phyloP scores from a whole-genome alignment of 2,797 vertebrate species.

The Pterois miles region DNA sequence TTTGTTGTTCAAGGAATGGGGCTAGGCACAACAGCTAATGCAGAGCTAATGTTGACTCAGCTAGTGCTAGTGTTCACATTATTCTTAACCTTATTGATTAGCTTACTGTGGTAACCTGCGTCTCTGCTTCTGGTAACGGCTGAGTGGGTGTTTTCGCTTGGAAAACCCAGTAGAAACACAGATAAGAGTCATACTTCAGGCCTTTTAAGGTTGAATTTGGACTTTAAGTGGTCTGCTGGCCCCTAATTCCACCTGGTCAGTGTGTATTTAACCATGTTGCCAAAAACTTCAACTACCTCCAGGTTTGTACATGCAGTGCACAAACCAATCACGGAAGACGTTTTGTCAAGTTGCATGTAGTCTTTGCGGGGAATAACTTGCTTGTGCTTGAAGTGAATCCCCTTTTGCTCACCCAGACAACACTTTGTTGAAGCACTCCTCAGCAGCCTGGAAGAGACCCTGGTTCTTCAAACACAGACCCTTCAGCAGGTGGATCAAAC shows the following conservation, averaged over 20 bases:
- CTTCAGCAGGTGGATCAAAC: constrained; percentile 84
- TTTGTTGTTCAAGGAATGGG: too few species aligned
- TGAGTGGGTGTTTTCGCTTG: too few species aligned
- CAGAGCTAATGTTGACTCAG: background rate
- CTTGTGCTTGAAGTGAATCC: background rate
- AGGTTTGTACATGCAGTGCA: background rate
- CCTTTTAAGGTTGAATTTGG: background rate
- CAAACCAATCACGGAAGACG: background rate
- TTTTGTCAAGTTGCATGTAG: background rate
- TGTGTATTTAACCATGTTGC: background rate
- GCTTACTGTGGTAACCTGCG: background rate
- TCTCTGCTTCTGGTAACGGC: background rate
- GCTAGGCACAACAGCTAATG: too few species aligned
- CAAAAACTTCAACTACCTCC: background rate
- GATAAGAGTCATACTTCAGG: background rate
- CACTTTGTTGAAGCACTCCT: constrained; percentile 82
- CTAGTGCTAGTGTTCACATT: background rate
- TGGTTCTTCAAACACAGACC: constrained; percentile 88
- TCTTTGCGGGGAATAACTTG: background rate
- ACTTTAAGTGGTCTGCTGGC: background rate
- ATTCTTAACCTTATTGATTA: background rate
- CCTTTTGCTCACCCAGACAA: constrained; percentile 68
- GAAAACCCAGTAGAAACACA: background rate
- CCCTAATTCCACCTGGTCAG: background rate
- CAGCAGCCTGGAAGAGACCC: constrained; percentile 75